Evolutionary conservation across 2,888 invertebrate genomes (phyloP), one percentile per base, ranked within the genome.

Genomic region (Diaphora mendica): DNA sequence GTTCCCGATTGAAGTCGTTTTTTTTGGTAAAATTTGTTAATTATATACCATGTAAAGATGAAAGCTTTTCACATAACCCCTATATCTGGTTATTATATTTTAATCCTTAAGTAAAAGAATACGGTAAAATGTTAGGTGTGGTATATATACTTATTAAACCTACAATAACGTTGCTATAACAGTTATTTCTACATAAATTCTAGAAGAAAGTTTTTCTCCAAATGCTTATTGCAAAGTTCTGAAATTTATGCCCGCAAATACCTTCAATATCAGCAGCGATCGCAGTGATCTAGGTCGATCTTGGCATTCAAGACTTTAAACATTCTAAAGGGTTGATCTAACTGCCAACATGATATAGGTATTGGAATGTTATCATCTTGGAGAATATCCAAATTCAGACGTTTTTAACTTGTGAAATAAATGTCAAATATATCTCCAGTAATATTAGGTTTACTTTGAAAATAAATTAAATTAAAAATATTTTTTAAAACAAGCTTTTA

Each of bases 251-350:
- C 17, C 26, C 2, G 15, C 17, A 62, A 62, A 30, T 66, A 66
- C 26, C 42, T 35, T 39, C 5, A 44, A 44, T 66, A 66, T 26
- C 7, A 26, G 35, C 15, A 26, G 42, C 39, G 15, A 42, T 66
- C 66, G 15, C 13, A 39, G n/a, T 15, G 72, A 82, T 80, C 68
- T 77, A 73, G 59, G 72, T 77, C 80, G 66, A 70, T 64, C 70
- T 66, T 66, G 33, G 64, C 68, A 76, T 70, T 70, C 66, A 66
- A 59, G 44, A 71, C 35, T 79, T 68, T 72, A 70, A 33, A 73
- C 70, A 76, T 80, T 80, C 51, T 42, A 67, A 67, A 70, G 42
- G 73, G 73, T 73, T 55, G 62, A 15, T 30, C 23, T n/a, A 23
- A 68, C 48, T 48, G n/a, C 44, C 68, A 68, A 68, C 30, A 17